Base-by-base conservation (phyloP, 2,888 invertebrate species). In the Harpalus rubripes region DNA sequence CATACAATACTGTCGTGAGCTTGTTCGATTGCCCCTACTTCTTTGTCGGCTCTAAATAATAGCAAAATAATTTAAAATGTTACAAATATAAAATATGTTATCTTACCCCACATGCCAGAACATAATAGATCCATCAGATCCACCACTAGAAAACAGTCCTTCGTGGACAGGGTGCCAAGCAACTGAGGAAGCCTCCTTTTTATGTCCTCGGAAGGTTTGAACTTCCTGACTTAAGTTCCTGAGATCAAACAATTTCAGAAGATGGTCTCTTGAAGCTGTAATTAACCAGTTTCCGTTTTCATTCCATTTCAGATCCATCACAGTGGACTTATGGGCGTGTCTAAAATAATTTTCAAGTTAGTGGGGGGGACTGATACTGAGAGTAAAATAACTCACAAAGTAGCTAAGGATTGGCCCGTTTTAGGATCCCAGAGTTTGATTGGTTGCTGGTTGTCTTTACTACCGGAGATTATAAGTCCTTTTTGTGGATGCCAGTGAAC, bases 401-500 rank as follows among this genome's bases (percentile, higher is more conserved):
- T 99, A 16, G 99, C 98, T 82, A 99, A 92, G 65, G 98, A 98
- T 87, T 96, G 96, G 6, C 99, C 99, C 83, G 96, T 96, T 91
- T 98, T 98, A 2, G 99, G 99, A 93, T 99, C 99, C 99, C 99
- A 99, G 78, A 99, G 92, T 91, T 99, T 99, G 58, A 99, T 97
- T 2, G 99, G 99, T 90, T 99, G 99, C 90, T 99, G 99, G 90
- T 98, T 99, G 91, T 99, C 99, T 92, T 99, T 99, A 91, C 99
- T 99, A 15, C 99, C 99, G 1, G 99, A 99, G 59, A 98, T 98
- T 88, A 99, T 95, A 76, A 99, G 94, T 85, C 97, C 96, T 92
- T 99, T 99, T 89, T 97, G 97, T 0, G 99, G 99, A 93, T 99
- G 99, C 99, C 99, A 99, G 91, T 99, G 99, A 6, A 99, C 98